Conservation (phyloP, 2,113 vertebrate species). For the Entomyzon cyanotis region DNA sequence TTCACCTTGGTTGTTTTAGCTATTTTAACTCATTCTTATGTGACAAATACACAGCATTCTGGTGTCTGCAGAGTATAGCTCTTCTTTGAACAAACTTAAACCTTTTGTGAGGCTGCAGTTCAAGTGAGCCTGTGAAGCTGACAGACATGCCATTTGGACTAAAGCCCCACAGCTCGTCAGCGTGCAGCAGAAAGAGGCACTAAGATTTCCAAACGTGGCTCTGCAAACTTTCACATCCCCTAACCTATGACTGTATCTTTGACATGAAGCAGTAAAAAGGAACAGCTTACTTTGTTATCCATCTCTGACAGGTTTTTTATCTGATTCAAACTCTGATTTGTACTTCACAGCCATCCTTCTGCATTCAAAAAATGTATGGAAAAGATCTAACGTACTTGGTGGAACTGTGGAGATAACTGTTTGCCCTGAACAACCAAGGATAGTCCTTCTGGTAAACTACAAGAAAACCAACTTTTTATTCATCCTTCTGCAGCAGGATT, state of each 20-base stretch:
- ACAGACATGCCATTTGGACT: slow-evolving; percentile 4
- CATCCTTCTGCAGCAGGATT: slow-evolving; percentile 31
- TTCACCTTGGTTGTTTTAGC: neutral
- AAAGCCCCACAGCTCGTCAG: neutral
- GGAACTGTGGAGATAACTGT: neutral
- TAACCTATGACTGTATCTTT: neutral
- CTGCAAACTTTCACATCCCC: neutral
- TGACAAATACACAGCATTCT: neutral
- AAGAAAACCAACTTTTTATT: slow-evolving; percentile 52
- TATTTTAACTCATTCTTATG: neutral
- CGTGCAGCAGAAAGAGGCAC: neutral
- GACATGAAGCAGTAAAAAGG: slow-evolving; percentile 20
- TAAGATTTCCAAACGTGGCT: neutral
- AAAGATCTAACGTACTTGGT: neutral
- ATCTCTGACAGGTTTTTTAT: slow-evolving; percentile 19
- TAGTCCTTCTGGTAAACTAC: neutral
- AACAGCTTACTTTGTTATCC: slow-evolving; percentile 18
- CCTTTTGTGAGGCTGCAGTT: slow-evolving; percentile 8
- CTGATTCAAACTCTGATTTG: slow-evolving; percentile 46
- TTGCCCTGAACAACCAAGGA: neutral
- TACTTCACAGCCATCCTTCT: neutral
- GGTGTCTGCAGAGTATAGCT: neutral
- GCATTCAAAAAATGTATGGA: neutral
- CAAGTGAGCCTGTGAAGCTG: neutral
- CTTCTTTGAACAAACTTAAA: neutral